Evolutionary conservation across 2,888 invertebrate genomes (phyloP), one percentile per base, ranked within the genome.

Genomic region (Coecobrya sp.): DNA sequence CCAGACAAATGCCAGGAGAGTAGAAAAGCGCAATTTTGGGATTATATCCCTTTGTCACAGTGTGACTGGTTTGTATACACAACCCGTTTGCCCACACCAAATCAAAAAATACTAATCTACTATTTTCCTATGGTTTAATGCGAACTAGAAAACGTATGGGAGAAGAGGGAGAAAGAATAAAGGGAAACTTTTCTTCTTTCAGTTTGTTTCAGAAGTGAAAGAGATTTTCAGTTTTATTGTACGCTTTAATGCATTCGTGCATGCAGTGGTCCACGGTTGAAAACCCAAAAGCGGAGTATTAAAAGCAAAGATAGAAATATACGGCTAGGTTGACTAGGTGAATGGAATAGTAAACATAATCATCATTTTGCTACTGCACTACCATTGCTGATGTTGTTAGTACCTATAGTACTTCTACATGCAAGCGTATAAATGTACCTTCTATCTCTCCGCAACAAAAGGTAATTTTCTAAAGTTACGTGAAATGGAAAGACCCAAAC

Each of bases 241-340:
- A 81, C 65, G 45, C 59, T 81, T 81, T 55, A 70, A 81, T 81
- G 65, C 59, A 73, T 84, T 55, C 84, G 89, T 89, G 82, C 89
- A 89, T 81, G 70, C 55, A n/a, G 36, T 36, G 8, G n/a, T 11
- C n/a, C 49, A 49, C 45, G 76, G 22, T 49, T 49, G 45, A 27
- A n/a, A n/a, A 81, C 11, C 55, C 55, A 59, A 30, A 49, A 42
- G 76, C n/a, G 52, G 30, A 55, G 45, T 49, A 49, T 76, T 76
- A 13, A 45, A 76, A 19, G 16, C 55, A 3, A 55, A 55, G 52
- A 82, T 19, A 82, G 30, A n/a, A 11, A 52, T 42, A 36, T 36
- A 84, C 22, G 30, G 42, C 45, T 49, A 30, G 19, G 52, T 55
- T 76, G 76, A 76, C 76, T 76, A 22, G 25, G 76, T 76, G 76